phyloP scores from a whole-genome alignment of 2,888 invertebrate genomes.

The Aricia artaxerxes region DNA sequence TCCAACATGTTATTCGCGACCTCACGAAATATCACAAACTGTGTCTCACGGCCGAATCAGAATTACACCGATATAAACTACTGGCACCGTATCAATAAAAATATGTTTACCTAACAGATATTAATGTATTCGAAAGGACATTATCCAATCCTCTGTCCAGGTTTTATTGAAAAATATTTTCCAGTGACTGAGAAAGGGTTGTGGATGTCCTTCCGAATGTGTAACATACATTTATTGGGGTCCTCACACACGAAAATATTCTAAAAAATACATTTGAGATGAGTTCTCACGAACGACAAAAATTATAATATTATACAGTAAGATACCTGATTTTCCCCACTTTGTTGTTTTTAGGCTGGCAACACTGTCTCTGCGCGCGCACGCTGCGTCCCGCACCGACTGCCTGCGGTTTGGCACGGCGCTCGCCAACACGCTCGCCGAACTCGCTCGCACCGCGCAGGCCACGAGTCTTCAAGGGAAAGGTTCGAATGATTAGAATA shows the following conservation, averaged over 20 bases:
- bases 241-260: not conserved
- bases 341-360: constrained; percentile 55
- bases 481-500: constrained; percentile 42
- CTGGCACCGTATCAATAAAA: constrained; percentile 27
- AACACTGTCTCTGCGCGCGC: constrained; percentile 65
- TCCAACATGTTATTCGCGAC: not conserved
- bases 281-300: too few species aligned
- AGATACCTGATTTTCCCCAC: not conserved
- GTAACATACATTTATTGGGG: not conserved
- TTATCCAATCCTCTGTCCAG: not conserved
- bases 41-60: constrained; percentile 3
- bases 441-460: constrained; percentile 67
- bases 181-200: not conserved
- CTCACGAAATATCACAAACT: not conserved
- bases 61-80: constrained; percentile 19
- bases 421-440: constrained; percentile 71
- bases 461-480: constrained; percentile 54
- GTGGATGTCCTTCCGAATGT: not conserved
- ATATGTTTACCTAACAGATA: constrained; percentile 3
- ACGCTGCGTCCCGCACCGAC: constrained; percentile 62
- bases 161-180: not conserved
- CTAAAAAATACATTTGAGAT: too few species aligned
- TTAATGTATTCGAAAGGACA: not conserved
- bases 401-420: constrained; percentile 64
- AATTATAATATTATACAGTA: not conserved